Evolutionary conservation across 2,888 invertebrate species (phyloP), one percentile per base, ranked within the genome.

Genomic region (Mellilla xanthometata): DNA sequence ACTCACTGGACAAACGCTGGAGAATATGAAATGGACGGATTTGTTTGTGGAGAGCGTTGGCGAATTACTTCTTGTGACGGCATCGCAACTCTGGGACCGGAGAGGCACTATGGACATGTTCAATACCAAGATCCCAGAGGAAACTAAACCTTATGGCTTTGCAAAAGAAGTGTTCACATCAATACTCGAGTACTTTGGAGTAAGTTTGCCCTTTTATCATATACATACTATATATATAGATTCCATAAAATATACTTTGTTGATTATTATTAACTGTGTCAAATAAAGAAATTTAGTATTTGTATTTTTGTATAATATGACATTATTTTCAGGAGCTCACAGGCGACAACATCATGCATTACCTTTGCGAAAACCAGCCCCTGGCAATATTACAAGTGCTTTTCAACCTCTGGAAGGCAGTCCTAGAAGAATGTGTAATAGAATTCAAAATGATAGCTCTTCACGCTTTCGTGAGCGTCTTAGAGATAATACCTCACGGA

Each of bases 381-480:
- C 61, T 82, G 26, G 72, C 80, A n/a, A 62, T 93, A 38, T 91
- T 93, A 51, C 86, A 85, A 60, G 79, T 92, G 44, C 64, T 93
- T 10, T 73, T 91, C 34, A 70, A 79, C 36, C 61, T 93, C 1
- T 90, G 90, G 71, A 71, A 81, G 11, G 82, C 82, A 23, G 77
- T 93, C 3, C 70, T 90, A 19, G 68, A 76, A 8, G 84, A 86
- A 47, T 73, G 76, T 10, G 76, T 90, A 15, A 64, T 80, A 3
- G 91, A 92, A 54, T 84, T 90, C 28, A 92, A 91, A 70, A 62
- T 92, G 1, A 68, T 90, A 39, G 78, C 84, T 8, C 77, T 94
- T 26, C 90, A 93, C 60, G 87, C 91, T 0, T 94, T 91, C 54
- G 66, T 90, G 2, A 87, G 84, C 1, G 91, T 93, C 50, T 72